phyloP scores from a whole-genome alignment of 2,888 invertebrate species.

The Deladenus siricidicola region DNA sequence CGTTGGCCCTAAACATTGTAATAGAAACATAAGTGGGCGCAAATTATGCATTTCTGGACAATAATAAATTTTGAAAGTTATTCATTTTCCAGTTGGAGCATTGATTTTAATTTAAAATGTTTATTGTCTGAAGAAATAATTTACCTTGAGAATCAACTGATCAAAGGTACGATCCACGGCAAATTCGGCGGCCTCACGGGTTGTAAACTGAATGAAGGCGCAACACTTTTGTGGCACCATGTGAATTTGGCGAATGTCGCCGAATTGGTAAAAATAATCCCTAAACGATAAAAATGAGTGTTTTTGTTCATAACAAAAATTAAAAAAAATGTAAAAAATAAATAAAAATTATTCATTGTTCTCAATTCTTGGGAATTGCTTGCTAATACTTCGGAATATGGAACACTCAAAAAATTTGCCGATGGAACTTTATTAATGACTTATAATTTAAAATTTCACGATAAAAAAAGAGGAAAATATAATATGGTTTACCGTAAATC shows the following conservation, averaged over 20 bases:
- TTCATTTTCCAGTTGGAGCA: too few relatives aligned
- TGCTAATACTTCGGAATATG: too few relatives aligned
- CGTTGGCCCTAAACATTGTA: not conserved
- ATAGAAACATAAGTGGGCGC: too few relatives aligned
- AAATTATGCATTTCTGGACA: too few relatives aligned
- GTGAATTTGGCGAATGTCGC: slow-evolving; percentile 87
- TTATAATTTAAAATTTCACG: slow-evolving; percentile 8
- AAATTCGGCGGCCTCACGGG: slow-evolving; percentile 76
- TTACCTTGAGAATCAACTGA: slow-evolving; percentile 69
- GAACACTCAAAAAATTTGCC: too few relatives aligned
- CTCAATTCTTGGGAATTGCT: not conserved
- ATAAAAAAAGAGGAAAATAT: not conserved
- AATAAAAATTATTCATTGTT: not conserved
- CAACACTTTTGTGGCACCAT: slow-evolving; percentile 81
- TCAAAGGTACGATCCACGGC: slow-evolving; percentile 94
- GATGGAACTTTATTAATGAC: too few relatives aligned
- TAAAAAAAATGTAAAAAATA: slow-evolving; percentile 10
- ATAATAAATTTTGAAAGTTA: too few relatives aligned
- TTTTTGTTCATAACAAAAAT: too few relatives aligned
- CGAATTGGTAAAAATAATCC: slow-evolving; percentile 96
- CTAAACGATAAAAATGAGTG: too few relatives aligned
- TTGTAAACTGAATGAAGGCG: slow-evolving; percentile 92
- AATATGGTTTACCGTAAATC: slow-evolving; percentile 61
- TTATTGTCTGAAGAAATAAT: not conserved
- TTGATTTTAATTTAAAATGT: too few relatives aligned